phyloP scores from a whole-genome alignment of 2,888 invertebrate genomes.

The Gandaritis pyraliata region DNA sequence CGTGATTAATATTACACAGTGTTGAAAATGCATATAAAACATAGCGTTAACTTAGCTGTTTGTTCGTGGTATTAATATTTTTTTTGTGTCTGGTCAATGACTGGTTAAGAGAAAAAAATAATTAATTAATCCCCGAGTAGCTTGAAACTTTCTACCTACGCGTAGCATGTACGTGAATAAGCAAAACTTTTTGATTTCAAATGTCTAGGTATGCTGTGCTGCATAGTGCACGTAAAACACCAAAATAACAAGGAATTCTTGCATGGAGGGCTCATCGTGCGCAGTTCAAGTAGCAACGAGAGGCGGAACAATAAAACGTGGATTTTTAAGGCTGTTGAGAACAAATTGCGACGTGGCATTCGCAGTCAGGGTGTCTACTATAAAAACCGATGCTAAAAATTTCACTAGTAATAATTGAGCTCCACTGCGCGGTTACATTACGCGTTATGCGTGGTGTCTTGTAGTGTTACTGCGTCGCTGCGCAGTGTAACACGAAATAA shows the following conservation, averaged over 20 bases:
- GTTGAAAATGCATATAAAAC: constrained; percentile 11
- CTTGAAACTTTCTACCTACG: too few species aligned
- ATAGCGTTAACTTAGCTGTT: constrained; percentile 1
- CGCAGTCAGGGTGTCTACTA: constrained; percentile 47
- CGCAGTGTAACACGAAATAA: too few species aligned
- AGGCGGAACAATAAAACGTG: constrained; percentile 78
- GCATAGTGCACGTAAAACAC: not conserved
- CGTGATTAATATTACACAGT: constrained; percentile 29
- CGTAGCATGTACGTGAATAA: not conserved
- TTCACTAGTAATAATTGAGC: too few species aligned
- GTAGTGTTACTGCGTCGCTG: too few species aligned
- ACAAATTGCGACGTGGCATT: constrained; percentile 76
- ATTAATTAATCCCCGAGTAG: too few species aligned
- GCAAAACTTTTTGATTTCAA: too few species aligned
- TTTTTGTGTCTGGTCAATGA: too few species aligned
- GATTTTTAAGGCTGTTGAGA: constrained; percentile 79
- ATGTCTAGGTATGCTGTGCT: not conserved
- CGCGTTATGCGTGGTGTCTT: too few species aligned
- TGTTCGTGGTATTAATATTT: too few species aligned
- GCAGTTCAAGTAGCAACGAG: constrained; percentile 71
- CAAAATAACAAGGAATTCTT: constrained; percentile 47
- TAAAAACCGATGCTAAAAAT: too few species aligned
- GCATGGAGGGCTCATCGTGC: constrained; percentile 57
- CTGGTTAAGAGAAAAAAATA: too few species aligned
- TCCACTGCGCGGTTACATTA: too few species aligned